Base-by-base conservation (phyloP, 2,113 vertebrate genomes). In the Dromaius novaehollandiae region DNA sequence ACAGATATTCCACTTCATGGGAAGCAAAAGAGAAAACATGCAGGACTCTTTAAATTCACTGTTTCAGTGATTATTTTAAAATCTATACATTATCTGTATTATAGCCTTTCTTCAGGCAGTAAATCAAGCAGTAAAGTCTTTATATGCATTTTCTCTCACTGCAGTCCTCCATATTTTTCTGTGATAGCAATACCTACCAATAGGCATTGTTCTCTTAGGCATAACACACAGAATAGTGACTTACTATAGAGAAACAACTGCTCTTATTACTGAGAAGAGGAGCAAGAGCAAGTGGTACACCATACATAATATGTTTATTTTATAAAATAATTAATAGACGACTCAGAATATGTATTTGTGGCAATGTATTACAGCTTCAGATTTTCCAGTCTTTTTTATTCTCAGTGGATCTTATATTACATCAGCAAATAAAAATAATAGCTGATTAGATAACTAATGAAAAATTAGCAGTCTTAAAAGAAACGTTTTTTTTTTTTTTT, bases 391-490 rank as follows among this genome's bases (percentile, higher is more conserved):
- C 8, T 19, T 82, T 64, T 95, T 86, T 92, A n/a, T 79, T 92
- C 69, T 93, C 38, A 16, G 11, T 69, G 22, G 19, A 73, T 88
- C 96, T 95, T 90, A 24, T 48, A n/a, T 51, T 84, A 46, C 38
- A 83, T 5, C 17, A 70, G 56, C 22, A 83, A 90, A 75, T 4
- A 81, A 91, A 87, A 78, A n/a, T 11, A 89, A 77, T 21, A 36
- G 8, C 19, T 63, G 10, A 28, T 81, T 78, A 75, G 91, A 91
- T 71, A 82, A 3, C 8, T 69, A 63, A 90, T 88, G 32, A 89
- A 90, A 96, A 91, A 6, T 63, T 61, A 96, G 13, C 7, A 56
- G n/a, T 86, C 20, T 88, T 94, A 21, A 73, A 84, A 92, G 70
- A 90, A 94, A 64, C 55, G 53, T 74, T 86, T 78, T 6, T n/a